phyloP scores from a whole-genome alignment of 2,113 vertebrate species.

The Merops nubicus region DNA sequence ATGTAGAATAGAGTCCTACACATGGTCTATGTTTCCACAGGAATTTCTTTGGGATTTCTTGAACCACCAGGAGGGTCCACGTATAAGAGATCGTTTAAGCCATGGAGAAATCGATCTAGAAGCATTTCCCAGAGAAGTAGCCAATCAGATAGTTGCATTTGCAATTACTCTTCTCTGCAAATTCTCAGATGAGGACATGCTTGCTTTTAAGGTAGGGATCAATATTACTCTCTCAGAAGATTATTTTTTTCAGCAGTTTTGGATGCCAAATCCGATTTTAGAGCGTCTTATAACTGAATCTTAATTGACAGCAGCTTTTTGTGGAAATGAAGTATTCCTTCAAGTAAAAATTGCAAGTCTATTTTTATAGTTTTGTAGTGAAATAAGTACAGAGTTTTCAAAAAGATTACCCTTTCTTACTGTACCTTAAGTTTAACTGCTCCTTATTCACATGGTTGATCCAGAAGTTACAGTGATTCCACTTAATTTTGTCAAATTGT shows the following conservation, averaged over 20 bases:
- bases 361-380: not conserved
- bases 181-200: not conserved
- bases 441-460: not conserved
- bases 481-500: not conserved
- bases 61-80: conserved; percentile 81
- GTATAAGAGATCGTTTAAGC: conserved; percentile 79
- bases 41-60: conserved; percentile 84
- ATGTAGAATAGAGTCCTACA: not conserved
- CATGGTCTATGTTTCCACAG: conserved; percentile 39
- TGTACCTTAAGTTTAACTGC: not conserved
- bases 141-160: conserved; percentile 74
- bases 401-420: not conserved
- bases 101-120: conserved; percentile 75
- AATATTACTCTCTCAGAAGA: not conserved
- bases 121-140: conserved; percentile 66
- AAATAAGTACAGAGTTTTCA: not conserved
- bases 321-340: not conserved
- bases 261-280: not conserved
- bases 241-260: not conserved
- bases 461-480: not conserved
- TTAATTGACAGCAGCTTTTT: not conserved
- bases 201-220: conserved; percentile 50
- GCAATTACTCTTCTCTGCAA: conserved; percentile 68
- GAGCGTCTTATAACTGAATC: not conserved
- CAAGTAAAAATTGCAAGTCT: too few species aligned